Conservation (phyloP, 2,113 vertebrate species). For the Chlamydotis undulata region DNA sequence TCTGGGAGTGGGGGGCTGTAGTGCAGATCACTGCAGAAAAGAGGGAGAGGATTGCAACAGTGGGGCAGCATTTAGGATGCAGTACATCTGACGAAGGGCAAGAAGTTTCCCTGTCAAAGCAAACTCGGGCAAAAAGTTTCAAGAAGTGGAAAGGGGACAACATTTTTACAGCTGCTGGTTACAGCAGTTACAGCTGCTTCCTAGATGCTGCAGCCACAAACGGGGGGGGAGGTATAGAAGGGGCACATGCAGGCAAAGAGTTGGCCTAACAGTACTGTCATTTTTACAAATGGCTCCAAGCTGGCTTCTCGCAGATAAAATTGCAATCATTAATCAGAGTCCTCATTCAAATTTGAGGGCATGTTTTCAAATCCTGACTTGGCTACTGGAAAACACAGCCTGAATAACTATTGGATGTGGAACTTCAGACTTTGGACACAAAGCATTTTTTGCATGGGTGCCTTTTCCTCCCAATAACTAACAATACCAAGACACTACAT, state of each 20-base stretch:
- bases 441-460: not conserved
- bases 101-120: not conserved
- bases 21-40: not conserved
- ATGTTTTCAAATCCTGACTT: not conserved
- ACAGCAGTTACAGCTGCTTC: not conserved
- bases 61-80: not conserved
- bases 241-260: not conserved
- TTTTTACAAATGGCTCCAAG: conserved; percentile 46
- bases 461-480: not conserved
- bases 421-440: not conserved
- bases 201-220: not conserved
- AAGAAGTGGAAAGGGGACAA: not conserved
- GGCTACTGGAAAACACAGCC: not conserved
- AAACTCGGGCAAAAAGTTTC: not conserved
- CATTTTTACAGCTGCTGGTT: not conserved
- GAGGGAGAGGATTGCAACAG: not conserved
- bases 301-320: conserved; percentile 11
- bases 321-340: conserved; percentile 36
- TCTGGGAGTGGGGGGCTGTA: not conserved
- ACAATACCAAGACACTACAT: not conserved
- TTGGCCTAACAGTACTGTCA: conserved; percentile 8
- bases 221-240: not conserved
- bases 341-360: not conserved
- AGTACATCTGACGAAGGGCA: not conserved
- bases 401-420: not conserved